Base-by-base conservation (phyloP, 2,113 vertebrate species). In the Hippocampus barbouri region DNA sequence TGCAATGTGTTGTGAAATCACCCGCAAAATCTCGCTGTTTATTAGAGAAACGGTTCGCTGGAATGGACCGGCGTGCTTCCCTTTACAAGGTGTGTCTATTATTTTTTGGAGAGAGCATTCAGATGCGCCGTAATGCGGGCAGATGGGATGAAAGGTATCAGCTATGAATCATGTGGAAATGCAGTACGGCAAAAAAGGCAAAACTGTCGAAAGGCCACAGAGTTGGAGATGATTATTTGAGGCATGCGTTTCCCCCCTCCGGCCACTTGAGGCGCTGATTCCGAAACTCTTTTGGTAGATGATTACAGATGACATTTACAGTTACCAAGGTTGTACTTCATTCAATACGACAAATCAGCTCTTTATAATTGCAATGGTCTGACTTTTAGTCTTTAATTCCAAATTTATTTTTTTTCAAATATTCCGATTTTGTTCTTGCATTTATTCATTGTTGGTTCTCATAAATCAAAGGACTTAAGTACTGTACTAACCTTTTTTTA, bases 1-100 rank as follows among this genome's bases (percentile, higher is more conserved):
- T 56, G 73, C 77, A 63, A 61, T 30, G 54, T 69, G 61, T 64
- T 66, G 41, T 76, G 77, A 84, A 80, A 79, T 65, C 63, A 43
- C 4, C 63, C 12, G 21, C 11, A n/a, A 43, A 65, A 45, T 54
- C 54, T 56, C 10, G 56, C 25, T 34, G 30, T 72, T 62, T 66
- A 5, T 65, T 20, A n/a, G 8, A 59, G 10, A 27, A 68, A 63
- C 47, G 54, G 51, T 41, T 53, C 34, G 34, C 14, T 65, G 15
- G 27, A 66, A 66, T 45, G 69, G 20, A 27, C 6, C 2, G 5
- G 4, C n/a, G 51, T 54, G 51, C 59, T 11, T 54, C 20, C 30
- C 34, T 62, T 62, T 62, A 21, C 34, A 62, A 38, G 60, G 18
- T 41, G 20, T 21, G 20, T 40, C 21, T 40, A 6, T 40, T 18